phyloP scores from a whole-genome alignment of 2,797 vertebrate genomes.

The Fistularia commersonii region DNA sequence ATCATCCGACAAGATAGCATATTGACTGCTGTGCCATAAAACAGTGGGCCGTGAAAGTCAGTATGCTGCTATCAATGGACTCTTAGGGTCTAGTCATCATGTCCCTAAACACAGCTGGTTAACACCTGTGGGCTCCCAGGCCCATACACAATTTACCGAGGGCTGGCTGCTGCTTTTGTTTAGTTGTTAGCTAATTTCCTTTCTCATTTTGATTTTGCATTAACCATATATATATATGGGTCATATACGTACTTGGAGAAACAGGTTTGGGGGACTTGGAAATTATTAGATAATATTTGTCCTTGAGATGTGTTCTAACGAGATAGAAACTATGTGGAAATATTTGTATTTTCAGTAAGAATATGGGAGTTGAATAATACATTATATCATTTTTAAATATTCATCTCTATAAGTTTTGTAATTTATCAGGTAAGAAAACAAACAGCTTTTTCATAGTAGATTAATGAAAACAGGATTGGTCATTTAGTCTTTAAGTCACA shows the following conservation, averaged over 20 bases:
- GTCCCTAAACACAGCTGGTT: slow-evolving; percentile 68
- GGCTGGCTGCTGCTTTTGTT: slow-evolving; percentile 31
- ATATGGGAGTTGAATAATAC: slow-evolving; percentile 4
- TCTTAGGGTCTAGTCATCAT: slow-evolving; percentile 59
- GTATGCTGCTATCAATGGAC: slow-evolving; percentile 65
- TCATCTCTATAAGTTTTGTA: slow-evolving; percentile 2
- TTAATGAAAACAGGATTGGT: not conserved
- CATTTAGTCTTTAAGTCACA: slow-evolving; percentile 7
- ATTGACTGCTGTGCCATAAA: slow-evolving; percentile 68
- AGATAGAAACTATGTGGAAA: not conserved
- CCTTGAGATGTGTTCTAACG: slow-evolving; percentile 1
- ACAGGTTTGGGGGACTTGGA: not conserved
- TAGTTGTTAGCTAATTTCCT: slow-evolving; percentile 43
- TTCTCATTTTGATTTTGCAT: slow-evolving; percentile 20
- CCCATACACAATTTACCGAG: slow-evolving; percentile 49
- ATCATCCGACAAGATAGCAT: no score
- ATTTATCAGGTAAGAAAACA: slow-evolving; percentile 16
- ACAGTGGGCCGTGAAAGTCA: slow-evolving; percentile 71
- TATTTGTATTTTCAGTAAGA: not conserved
- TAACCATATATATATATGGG: slow-evolving; percentile 8
- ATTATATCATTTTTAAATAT: slow-evolving; percentile 6
- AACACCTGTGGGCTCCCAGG: slow-evolving; percentile 61
- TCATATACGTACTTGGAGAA: not conserved
- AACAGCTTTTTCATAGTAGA: not conserved
- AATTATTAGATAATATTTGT: slow-evolving; percentile 16